Conservation (phyloP, 2,888 invertebrate species). For the Drosophila prolongata region DNA sequence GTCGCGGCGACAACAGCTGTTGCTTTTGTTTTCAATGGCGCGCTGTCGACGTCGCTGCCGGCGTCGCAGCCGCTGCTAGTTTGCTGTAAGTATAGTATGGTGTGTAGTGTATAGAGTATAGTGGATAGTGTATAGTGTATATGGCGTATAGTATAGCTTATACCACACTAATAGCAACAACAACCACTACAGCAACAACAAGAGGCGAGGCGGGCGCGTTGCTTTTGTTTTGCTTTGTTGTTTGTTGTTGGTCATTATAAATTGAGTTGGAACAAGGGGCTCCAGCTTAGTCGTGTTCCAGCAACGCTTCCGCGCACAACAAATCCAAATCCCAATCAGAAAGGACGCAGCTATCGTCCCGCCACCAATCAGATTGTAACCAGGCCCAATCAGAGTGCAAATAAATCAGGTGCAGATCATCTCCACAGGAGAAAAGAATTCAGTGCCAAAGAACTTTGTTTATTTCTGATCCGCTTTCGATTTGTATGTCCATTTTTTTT, state of each 20-base stretch:
- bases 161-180: neutral
- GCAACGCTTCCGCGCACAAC: constrained; percentile 81
- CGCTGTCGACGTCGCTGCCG: constrained; percentile 23
- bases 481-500: constrained; percentile 21
- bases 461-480: constrained; percentile 30
- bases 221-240: constrained; percentile 44
- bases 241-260: constrained; percentile 82
- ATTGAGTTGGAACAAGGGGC: constrained; percentile 81
- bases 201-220: constrained; percentile 19
- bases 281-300: constrained; percentile 83
- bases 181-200: constrained; percentile 39
- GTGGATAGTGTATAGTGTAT: constrained; percentile 11
- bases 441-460: constrained; percentile 29
- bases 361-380: neutral
- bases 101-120: constrained; percentile 1
- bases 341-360: constrained; percentile 17
- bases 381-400: constrained; percentile 6
- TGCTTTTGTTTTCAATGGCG: constrained; percentile 54
- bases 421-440: neutral
- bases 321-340: constrained; percentile 16
- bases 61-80: constrained; percentile 33
- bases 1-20: constrained; percentile 36
- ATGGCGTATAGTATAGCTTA: neutral
- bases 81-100: constrained; percentile 49
- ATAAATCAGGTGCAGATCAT: constrained; percentile 36